phyloP scores from a whole-genome alignment of 1,140 invertebrate genomes.

The roundworm (Caenorhabditis elegans) region DNA sequence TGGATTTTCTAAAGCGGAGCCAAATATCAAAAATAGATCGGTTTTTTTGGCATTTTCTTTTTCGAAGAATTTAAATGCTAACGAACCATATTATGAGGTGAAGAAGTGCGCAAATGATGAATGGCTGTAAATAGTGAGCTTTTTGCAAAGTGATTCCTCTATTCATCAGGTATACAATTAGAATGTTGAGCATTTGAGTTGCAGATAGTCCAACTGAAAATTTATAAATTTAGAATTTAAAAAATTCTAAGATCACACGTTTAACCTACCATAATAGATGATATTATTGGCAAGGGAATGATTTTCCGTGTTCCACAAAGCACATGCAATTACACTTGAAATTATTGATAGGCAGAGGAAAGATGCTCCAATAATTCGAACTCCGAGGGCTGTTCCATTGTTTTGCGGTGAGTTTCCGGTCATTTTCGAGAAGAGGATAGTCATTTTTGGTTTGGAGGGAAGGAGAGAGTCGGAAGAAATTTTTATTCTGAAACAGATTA shows the following conservation, averaged over 20 bases:
- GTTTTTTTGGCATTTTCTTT: too few species aligned
- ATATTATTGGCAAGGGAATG: conserved; percentile 1
- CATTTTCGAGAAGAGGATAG: conserved; percentile 18
- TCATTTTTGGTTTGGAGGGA: not conserved
- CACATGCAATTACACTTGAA: conserved; percentile 14
- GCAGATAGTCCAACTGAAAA: conserved; percentile 17
- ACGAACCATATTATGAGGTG: conserved; percentile 21
- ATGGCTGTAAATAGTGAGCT: conserved; percentile 16
- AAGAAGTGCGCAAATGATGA: conserved; percentile 24
- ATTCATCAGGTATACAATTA: conserved; percentile 16
- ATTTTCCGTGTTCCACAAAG: not conserved
- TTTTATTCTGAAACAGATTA: not conserved
- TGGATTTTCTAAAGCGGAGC: too few species aligned
- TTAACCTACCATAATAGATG: not conserved
- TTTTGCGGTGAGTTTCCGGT: conserved; percentile 22
- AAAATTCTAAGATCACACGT: not conserved
- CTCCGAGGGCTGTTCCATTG: not conserved
- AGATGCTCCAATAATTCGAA: not conserved
- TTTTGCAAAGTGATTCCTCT: conserved; percentile 27
- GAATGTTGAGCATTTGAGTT: conserved; percentile 1
- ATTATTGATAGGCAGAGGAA: conserved; percentile 11
- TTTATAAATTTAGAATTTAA: not conserved
- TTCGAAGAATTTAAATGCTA: not conserved
- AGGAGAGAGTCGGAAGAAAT: not conserved
- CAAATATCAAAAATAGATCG: too few species aligned